Conservation (phyloP, 2,888 invertebrate species). For the Bellardia bayeri region DNA sequence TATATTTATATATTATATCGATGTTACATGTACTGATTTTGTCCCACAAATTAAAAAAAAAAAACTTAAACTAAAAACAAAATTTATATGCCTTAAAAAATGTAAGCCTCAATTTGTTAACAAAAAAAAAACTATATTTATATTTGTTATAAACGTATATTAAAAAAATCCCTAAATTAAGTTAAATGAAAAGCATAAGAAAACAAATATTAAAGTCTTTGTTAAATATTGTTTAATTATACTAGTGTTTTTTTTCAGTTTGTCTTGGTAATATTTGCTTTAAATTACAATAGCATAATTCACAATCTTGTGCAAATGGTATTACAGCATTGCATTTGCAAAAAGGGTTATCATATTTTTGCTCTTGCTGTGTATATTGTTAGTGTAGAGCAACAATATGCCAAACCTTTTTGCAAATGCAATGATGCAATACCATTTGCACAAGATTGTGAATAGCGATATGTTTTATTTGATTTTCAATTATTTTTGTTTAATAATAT, state of each 20-base stretch:
- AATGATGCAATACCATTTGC: too few species aligned
- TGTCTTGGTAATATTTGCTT: not conserved
- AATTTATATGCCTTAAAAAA: constrained; percentile 57
- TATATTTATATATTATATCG: constrained; percentile 61
- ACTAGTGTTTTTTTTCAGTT: not conserved
- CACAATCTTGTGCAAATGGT: too few species aligned
- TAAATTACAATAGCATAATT: too few species aligned
- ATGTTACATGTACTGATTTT: constrained; percentile 63
- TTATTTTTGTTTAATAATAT: too few species aligned
- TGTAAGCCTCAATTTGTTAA: constrained; percentile 57
- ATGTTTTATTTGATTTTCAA: too few species aligned
- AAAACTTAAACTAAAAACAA: constrained; percentile 25
- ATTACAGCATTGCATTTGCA: too few species aligned
- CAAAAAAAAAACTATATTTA: constrained; percentile 21
- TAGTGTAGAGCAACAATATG: too few species aligned
- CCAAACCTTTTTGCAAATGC: too few species aligned
- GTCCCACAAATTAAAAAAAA: constrained; percentile 30
- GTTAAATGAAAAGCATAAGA: not conserved
- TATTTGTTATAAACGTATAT: not conserved
- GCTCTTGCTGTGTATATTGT: too few species aligned
- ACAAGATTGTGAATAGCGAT: too few species aligned
- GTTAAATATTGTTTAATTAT: not conserved
- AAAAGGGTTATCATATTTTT: too few species aligned
- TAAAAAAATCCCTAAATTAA: constrained; percentile 31
- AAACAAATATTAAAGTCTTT: not conserved